These are phyloP conservation scores for Aplodontia rufa DNA, from an alignment of 2,113 vertebrate species.

Conservation along the genomic window DNA sequence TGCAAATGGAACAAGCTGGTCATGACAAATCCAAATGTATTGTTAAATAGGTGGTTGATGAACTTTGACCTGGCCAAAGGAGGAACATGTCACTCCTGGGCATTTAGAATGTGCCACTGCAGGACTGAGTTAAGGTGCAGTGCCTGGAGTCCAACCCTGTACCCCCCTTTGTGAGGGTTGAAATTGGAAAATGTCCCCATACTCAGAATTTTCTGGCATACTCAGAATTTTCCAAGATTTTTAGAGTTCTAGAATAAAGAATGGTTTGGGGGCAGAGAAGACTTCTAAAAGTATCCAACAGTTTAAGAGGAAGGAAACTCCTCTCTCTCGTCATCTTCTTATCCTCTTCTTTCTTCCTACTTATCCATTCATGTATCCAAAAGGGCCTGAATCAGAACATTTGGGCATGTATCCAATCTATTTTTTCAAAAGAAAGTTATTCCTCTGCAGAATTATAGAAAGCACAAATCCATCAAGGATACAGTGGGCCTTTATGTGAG, in stretches of 20 bases:
- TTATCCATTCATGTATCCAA: background rate
- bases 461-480: background rate
- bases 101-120: background rate
- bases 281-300: background rate
- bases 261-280: background rate
- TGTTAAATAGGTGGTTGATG: background rate
- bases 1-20: background rate
- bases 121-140: background rate
- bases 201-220: no score
- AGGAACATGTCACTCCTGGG: background rate
- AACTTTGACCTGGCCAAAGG: background rate
- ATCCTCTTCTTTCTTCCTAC: background rate
- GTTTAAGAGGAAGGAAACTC: background rate
- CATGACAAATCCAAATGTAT: background rate
- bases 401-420: background rate
- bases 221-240: slow-evolving; percentile 21
- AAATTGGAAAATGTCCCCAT: background rate
- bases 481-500: background rate
- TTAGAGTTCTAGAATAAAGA: slow-evolving; percentile 20
- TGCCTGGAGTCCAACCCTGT: background rate
- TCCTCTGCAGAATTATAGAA: background rate
- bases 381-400: background rate
- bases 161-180: background rate
- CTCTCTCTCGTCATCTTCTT: background rate
- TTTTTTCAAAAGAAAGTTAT: background rate